A percentile compares a stretch with the other conserved stretches of the same genome.
These are phyloP conservation scores for Alfaro cultratus DNA, from an alignment of 2,797 vertebrate species.

Conservation along the genomic window DNA sequence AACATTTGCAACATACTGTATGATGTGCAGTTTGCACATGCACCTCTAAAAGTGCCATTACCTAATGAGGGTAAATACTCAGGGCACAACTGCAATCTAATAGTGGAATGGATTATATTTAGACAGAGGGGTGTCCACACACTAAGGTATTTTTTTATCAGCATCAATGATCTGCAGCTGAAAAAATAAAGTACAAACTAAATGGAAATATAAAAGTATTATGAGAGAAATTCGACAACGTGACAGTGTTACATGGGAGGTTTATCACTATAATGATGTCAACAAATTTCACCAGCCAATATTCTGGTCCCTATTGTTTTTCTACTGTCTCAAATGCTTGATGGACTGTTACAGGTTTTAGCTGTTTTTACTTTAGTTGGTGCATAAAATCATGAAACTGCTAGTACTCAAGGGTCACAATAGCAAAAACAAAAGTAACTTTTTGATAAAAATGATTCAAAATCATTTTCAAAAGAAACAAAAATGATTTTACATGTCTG, in stretches of 20 bases:
- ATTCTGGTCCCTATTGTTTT: not conserved
- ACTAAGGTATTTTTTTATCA: not conserved
- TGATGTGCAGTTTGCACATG: conserved; percentile 43
- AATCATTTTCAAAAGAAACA: not conserved
- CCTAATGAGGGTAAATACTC: conserved; percentile 64
- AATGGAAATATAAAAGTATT: not conserved
- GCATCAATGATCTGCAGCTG: not conserved
- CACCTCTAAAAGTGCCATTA: conserved; percentile 55
- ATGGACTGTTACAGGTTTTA: not conserved
- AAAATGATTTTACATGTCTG: not conserved
- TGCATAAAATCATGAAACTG: not conserved
- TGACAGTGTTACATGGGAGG: not conserved
- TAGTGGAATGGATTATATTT: conserved; percentile 53
- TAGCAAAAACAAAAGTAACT: not conserved
- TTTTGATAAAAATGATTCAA: not conserved
- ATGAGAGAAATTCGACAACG: not conserved
- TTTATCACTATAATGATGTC: not conserved
- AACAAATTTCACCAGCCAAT: not conserved
- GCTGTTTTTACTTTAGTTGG: not conserved
- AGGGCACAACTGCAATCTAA: conserved; percentile 33
- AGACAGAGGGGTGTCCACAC: not conserved
- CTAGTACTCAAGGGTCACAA: not conserved
- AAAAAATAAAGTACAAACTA: not conserved
- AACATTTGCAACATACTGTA: conserved; percentile 30
- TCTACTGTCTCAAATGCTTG: not conserved